Percentiles rank a stretch among this genome's conserved stretches.
These are phyloP conservation scores for Progne subis DNA, from an alignment of 2,113 vertebrate species.

Conservation along the genomic window DNA sequence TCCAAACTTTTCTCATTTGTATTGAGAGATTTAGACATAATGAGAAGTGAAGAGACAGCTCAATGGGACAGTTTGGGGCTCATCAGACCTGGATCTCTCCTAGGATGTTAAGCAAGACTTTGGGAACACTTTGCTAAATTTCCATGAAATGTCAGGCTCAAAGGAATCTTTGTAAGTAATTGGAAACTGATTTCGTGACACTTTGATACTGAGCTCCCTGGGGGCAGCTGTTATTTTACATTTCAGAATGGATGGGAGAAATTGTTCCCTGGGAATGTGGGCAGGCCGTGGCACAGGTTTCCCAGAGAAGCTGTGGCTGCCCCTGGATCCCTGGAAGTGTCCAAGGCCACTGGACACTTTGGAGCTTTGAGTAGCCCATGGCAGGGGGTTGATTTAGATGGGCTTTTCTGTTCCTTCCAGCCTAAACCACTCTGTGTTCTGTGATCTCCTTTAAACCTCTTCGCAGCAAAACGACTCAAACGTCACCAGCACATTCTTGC, in stretches of 20 bases:
- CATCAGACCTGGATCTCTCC: not conserved
- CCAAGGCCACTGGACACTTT: not conserved
- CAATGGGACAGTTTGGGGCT: not conserved
- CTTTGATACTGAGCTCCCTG: not conserved
- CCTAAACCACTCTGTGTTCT: not conserved
- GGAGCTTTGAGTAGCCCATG: not conserved
- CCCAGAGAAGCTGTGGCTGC: not conserved
- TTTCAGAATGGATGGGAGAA: not conserved
- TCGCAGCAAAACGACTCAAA: not conserved
- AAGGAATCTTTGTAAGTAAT: not conserved
- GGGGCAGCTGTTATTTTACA: not conserved
- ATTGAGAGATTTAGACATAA: not conserved
- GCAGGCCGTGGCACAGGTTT: not conserved
- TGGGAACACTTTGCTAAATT: not conserved
- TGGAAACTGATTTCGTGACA: not conserved
- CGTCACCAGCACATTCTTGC: not conserved
- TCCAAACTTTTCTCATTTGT: not conserved
- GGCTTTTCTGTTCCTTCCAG: not conserved
- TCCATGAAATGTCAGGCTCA: not conserved
- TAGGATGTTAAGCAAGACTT: not conserved
- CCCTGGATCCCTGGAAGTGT: not conserved
- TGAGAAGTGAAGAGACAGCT: not conserved
- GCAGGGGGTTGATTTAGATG: not conserved
- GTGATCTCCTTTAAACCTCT: not conserved
- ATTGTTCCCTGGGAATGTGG: not conserved